These are phyloP conservation scores for Hassar affinis DNA, from an alignment of 2,113 vertebrate genomes.

Conservation along the genomic window DNA sequence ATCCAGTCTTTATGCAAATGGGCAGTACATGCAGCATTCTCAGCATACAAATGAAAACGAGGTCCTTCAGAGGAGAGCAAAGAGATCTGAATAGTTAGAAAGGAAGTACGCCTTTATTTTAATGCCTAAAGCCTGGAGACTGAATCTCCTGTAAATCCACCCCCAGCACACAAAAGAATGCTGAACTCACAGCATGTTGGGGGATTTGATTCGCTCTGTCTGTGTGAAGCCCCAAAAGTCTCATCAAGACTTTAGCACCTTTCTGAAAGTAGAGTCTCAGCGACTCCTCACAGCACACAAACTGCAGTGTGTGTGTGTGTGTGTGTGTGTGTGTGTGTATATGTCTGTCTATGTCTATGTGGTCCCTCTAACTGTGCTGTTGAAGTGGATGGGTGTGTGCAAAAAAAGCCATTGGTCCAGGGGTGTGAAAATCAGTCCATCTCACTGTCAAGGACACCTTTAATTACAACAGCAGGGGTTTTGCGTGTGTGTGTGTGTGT, in stretches of 20 bases:
- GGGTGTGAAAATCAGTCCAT: constrained; percentile 65
- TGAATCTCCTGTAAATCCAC: constrained; percentile 21
- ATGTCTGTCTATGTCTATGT: constrained; percentile 27
- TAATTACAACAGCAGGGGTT: constrained; percentile 72
- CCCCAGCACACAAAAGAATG: constrained; percentile 25
- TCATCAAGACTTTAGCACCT: constrained; percentile 56
- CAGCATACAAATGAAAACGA: not conserved
- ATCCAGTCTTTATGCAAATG: not conserved
- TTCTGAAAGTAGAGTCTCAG: constrained; percentile 41
- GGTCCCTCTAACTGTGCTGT: constrained; percentile 46
- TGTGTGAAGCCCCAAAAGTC: constrained; percentile 48
- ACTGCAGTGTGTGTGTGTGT: constrained; percentile 13
- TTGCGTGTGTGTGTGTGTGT: not conserved
- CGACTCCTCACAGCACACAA: constrained; percentile 41
- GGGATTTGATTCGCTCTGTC: constrained; percentile 38
- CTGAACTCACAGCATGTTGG: constrained; percentile 40
- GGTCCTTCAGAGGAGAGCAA: not conserved
- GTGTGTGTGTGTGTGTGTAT: too few relatives aligned
- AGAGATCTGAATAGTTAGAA: not conserved
- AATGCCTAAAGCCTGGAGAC: not conserved
- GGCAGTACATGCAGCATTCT: not conserved
- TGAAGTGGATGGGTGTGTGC: constrained; percentile 48
- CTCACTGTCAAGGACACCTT: constrained; percentile 73
- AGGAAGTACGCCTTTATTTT: not conserved
- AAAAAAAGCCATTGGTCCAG: constrained; percentile 49